These are phyloP conservation scores for Silurus aristotelis DNA, from an alignment of 2,797 vertebrate genomes.

Conservation along the genomic window DNA sequence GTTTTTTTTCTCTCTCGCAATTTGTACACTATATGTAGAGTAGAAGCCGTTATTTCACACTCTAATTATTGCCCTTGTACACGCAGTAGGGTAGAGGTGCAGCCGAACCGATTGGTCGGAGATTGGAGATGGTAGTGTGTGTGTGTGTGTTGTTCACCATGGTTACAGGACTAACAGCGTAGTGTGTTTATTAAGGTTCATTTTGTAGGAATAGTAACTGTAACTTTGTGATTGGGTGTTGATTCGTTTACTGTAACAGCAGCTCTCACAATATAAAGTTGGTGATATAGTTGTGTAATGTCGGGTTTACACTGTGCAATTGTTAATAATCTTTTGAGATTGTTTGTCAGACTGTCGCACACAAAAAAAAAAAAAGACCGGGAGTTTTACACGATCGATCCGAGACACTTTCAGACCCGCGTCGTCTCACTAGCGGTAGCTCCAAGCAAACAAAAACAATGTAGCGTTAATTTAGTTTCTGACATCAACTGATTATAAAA, in stretches of 20 bases:
- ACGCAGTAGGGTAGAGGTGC: constrained; percentile 9
- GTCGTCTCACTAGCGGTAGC: too few species aligned
- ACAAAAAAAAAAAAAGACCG: too few species aligned
- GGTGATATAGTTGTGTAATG: too few species aligned
- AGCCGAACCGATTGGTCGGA: not conserved
- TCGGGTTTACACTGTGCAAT: too few species aligned
- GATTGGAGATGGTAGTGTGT: not conserved
- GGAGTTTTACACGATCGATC: too few species aligned
- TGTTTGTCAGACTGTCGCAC: too few species aligned
- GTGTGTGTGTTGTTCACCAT: not conserved
- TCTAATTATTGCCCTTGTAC: not conserved
- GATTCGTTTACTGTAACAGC: not conserved
- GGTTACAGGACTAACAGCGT: not conserved
- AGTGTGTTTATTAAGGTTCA: not conserved
- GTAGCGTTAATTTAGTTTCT: too few species aligned
- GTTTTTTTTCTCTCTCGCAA: not conserved
- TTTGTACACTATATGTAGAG: not conserved
- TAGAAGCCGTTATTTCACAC: not conserved
- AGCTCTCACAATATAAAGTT: not conserved
- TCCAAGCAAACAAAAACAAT: too few species aligned
- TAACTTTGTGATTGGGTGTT: not conserved
- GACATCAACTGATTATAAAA: too few species aligned
- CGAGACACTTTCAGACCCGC: too few species aligned
- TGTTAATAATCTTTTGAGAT: too few species aligned
- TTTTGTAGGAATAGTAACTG: not conserved